phyloP scores from a whole-genome alignment of 2,113 vertebrate species.

The Thryonomys swinderianus region DNA sequence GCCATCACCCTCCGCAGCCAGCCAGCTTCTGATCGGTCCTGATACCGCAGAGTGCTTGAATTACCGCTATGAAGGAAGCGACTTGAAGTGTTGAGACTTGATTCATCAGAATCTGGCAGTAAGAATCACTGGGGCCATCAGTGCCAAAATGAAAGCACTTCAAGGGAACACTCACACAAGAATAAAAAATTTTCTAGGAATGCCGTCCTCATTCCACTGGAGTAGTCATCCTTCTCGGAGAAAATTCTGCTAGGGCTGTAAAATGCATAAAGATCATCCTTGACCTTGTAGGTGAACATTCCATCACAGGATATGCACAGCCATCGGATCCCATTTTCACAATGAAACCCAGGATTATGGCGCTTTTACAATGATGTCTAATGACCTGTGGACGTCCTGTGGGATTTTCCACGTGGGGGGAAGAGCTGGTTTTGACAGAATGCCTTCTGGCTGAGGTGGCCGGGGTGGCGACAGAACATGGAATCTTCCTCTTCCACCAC shows the following conservation, averaged over 20 bases:
- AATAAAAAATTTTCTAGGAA: neutral
- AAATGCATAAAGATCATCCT: neutral
- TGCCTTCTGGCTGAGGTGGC: slow-evolving; percentile 88
- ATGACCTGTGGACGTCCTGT: neutral
- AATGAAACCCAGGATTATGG: neutral
- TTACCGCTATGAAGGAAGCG: neutral
- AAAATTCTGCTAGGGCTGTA: neutral
- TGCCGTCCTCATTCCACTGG: neutral
- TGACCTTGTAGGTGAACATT: neutral
- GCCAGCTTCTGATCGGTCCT: neutral
- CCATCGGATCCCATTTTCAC: neutral
- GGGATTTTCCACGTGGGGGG: slow-evolving; percentile 82
- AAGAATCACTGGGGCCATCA: neutral
- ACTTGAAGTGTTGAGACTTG: neutral
- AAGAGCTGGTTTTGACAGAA: slow-evolving; percentile 91
- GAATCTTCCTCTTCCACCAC: neutral
- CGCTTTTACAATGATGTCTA: neutral
- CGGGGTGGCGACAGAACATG: neutral
- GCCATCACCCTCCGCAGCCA: neutral
- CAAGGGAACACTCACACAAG: neutral
- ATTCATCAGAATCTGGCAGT: neutral
- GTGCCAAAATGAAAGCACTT: neutral
- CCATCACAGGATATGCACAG: neutral
- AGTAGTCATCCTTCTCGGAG: slow-evolving; percentile 61
- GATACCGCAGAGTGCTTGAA: neutral